These are phyloP conservation scores for Philopedon plagiatum DNA, from an alignment of 2,888 invertebrate species.

Conservation along the genomic window DNA sequence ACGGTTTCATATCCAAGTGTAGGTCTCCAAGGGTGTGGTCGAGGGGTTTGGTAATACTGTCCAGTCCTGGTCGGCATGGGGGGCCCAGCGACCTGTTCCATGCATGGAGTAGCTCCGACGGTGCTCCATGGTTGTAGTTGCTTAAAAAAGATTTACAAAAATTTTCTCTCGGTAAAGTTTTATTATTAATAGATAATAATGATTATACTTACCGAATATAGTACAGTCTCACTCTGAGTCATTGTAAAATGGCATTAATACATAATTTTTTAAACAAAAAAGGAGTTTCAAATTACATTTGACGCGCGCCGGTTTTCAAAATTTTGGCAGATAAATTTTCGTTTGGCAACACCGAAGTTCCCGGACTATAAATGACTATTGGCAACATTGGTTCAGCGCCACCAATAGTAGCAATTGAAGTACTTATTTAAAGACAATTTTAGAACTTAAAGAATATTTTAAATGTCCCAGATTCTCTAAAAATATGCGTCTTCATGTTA, in stretches of 20 bases:
- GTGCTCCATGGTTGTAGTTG: conserved; percentile 82
- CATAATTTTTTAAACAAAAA: conserved; percentile 20
- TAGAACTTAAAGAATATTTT: no score
- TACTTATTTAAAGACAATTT: no score
- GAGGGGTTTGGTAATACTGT: conserved; percentile 80
- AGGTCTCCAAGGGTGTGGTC: conserved; percentile 85
- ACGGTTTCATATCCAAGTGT: conserved; percentile 84
- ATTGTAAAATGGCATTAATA: not conserved
- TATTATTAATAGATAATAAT: no score
- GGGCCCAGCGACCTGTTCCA: conserved; percentile 77
- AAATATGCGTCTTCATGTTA: no score
- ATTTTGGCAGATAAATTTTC: not conserved
- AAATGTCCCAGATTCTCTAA: no score
- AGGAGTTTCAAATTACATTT: not conserved
- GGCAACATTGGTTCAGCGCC: no score
- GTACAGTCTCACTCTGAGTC: conserved; percentile 51
- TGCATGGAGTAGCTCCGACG: conserved; percentile 72
- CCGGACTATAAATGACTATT: no score
- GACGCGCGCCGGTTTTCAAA: conserved; percentile 19
- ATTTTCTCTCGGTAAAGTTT: no score
- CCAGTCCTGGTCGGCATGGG: conserved; percentile 77
- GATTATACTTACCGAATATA: conserved; percentile 52
- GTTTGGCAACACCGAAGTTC: not conserved
- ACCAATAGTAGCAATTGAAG: no score
- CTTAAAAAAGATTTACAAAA: conserved; percentile 64